Conservation (phyloP, 1,140 invertebrate species). For the Drosophila paulistorum region DNA sequence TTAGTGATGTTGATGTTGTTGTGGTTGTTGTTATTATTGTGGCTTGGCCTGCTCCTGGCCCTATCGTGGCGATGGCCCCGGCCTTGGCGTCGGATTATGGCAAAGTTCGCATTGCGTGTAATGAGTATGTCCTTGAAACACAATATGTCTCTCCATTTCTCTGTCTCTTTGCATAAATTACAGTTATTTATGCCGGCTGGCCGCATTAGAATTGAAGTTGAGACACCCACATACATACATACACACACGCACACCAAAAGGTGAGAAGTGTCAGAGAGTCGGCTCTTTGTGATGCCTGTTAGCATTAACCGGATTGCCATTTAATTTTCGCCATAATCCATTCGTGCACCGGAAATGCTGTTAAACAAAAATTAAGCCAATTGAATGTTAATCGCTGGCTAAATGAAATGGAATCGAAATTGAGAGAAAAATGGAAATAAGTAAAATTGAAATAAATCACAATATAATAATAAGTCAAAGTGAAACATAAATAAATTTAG, state of each 20-base stretch:
- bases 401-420: not conserved
- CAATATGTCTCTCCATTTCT: conserved; percentile 56
- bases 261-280: not conserved
- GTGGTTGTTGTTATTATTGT: conserved; percentile 22
- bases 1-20: conserved; percentile 14
- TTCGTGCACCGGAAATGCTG: conserved; percentile 7
- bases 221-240: conserved; percentile 10
- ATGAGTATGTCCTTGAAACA: conserved; percentile 79
- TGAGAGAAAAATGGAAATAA: not conserved
- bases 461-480: no score
- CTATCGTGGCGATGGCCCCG: not conserved
- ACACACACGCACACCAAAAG: not conserved
- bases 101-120: conserved; percentile 66
- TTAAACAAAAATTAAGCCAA: conserved; percentile 13
- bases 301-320: conserved; percentile 3
- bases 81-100: conserved; percentile 36
- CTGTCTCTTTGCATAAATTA: conserved; percentile 64
- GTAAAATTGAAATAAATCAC: not conserved
- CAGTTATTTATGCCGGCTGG: conserved; percentile 45
- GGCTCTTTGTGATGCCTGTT: not conserved
- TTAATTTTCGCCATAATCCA: conserved; percentile 14
- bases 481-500: no score
- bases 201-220: conserved; percentile 37
- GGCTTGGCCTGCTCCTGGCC: conserved; percentile 2
- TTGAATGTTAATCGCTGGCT: conserved; percentile 5